Evolutionary conservation across 2,113 vertebrate species (phyloP), one percentile per base, ranked within the genome.

Genomic region (Megaceryle torquata): DNA sequence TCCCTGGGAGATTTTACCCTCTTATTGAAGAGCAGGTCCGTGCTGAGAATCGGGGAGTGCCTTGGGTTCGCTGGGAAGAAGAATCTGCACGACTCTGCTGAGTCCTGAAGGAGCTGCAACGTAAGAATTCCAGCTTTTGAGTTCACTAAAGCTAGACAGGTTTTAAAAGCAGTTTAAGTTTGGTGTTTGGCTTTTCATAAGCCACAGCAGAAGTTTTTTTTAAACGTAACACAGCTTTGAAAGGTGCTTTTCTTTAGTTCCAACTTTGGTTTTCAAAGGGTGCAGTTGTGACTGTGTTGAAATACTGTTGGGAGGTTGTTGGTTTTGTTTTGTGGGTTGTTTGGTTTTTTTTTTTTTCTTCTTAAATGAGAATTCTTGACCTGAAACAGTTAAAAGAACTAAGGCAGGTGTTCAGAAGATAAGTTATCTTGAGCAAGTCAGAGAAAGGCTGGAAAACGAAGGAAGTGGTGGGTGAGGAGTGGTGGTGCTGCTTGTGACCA

Each of bases 341-440:
- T 15, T 20, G 22, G 35, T 2, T 46, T 46, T 20, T 46, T 46
- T 44, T 39, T 22, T 14, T 54, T 22, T 8, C 37, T 37, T 48
- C 37, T 91, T n/a, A 25, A 77, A 13, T 0, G 1, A 37, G 13
- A 70, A 28, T 46, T 70, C 69, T 68, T 44, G 56, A 43, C 72
- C 17, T 1, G 4, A 24, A 50, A 22, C 51, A 68, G 80, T 83
- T 56, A 71, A 48, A 91, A 46, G 46, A 68, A 81, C 28, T 51
- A n/a, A 86, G 61, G 6, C 90, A 93, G 56, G 65, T 96, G 86
- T 65, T 46, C 72, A 71, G 76, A 29, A 71, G 93, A 95, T 97
- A 92, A 71, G 1, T 89, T 97, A 91, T 93, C 93, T 89, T 37
- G 44, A 76, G 77, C 12, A n/a, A 46, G 46, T 46, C 46, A 46